Conservation (phyloP, 2,888 invertebrate species). For the Nemapogon koenigi region DNA sequence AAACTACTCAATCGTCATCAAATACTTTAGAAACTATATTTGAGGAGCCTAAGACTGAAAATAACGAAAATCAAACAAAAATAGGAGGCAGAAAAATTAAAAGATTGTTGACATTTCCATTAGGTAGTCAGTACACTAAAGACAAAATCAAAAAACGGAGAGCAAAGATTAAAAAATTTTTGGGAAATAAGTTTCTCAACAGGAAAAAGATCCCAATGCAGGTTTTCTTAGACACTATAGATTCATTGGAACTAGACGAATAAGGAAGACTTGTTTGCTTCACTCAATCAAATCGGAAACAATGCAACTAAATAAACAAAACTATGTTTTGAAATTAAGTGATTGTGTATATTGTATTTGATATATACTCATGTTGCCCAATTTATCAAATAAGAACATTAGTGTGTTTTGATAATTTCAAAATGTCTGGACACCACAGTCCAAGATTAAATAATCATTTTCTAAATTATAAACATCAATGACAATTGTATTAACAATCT, state of each 20-base stretch:
- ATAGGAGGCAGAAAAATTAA: conserved; percentile 64
- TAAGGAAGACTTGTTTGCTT: too few relatives aligned
- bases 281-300: too few relatives aligned
- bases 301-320: conserved; percentile 22
- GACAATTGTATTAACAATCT: too few relatives aligned
- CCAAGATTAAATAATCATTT: too few relatives aligned
- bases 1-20: conserved; percentile 53
- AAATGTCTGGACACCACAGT: too few relatives aligned
- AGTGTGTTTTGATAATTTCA: too few relatives aligned
- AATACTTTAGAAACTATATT: conserved; percentile 69
- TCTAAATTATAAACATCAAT: too few relatives aligned
- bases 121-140: conserved; percentile 52
- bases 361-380: too few relatives aligned
- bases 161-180: conserved; percentile 62
- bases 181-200: conserved; percentile 56
- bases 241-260: conserved; percentile 55
- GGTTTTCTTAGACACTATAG: conserved; percentile 61
- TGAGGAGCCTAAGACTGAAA: conserved; percentile 63
- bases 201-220: conserved; percentile 63
- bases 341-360: too few relatives aligned
- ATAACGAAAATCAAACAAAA: conserved; percentile 36
- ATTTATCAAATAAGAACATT: too few relatives aligned
- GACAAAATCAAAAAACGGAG: conserved; percentile 65
- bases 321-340: too few relatives aligned
- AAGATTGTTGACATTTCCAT: conserved; percentile 62